Conservation (phyloP, 2,113 vertebrate species). For the Setophaga kirtlandii region DNA sequence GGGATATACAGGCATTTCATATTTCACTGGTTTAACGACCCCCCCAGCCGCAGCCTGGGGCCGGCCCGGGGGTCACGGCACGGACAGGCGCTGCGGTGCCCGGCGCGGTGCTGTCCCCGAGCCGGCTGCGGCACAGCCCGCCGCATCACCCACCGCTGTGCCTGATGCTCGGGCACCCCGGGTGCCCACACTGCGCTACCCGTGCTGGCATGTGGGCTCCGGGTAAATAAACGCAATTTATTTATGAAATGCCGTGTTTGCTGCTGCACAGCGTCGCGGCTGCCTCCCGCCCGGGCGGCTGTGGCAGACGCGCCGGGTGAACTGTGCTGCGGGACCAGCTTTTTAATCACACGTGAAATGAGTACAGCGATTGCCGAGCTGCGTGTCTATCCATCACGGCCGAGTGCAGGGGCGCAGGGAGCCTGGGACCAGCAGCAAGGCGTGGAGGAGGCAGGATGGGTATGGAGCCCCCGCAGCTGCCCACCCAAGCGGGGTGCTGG, state of each 20-base stretch:
- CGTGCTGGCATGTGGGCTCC: neutral
- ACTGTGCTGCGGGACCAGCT: neutral
- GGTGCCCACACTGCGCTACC: neutral
- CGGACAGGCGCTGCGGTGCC: neutral
- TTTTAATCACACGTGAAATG: neutral
- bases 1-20: slow-evolving; percentile 71
- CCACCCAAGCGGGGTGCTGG: neutral
- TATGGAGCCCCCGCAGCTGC: neutral
- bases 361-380: neutral
- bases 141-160: neutral
- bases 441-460: neutral
- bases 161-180: neutral
- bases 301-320: neutral
- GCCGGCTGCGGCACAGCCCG: neutral
- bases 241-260: neutral
- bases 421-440: neutral
- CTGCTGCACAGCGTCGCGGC: neutral
- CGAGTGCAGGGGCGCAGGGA: neutral
- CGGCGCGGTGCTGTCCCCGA: rapidly evolving
- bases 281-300: neutral
- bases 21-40: slow-evolving; percentile 76
- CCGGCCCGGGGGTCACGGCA: neutral
- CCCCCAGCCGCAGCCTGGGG: neutral
- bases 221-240: neutral
- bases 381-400: neutral